Base-by-base conservation (phyloP, 2,888 invertebrate species). In the Smittia sp. region DNA sequence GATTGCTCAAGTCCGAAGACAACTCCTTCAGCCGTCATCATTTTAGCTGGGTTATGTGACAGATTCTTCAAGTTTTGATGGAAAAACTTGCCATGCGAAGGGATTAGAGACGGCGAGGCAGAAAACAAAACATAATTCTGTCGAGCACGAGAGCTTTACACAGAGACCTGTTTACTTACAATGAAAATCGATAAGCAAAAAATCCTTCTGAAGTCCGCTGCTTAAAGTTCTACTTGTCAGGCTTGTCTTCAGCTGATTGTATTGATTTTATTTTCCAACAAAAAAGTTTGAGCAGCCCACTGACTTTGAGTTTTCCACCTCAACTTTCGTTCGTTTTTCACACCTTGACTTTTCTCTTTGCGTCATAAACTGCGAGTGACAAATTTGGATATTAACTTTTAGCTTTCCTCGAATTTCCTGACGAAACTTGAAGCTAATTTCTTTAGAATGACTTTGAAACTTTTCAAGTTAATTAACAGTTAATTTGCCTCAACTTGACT, bases 101-200 rank as follows among this genome's bases (percentile, higher is more conserved):
- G 58, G 20, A 58, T 22, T 32, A n/a, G 3, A 32, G 32, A 32
- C 3, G 32, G 32, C 32, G 32, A 32, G 9, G 32, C 32, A 32
- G 32, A 32, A 58, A 58, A 32, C 32, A 9, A 32, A 32, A n/a
- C n/a, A n/a, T n/a, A 32, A 32, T 32, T 32, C 4, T 32, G 4
- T 32, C 32, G 4, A 3, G 3, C 32, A 32, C 32, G 32, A 32
- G 32, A 32, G 32, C 32, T 32, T 6, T 6, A 32, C 32, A 32
- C 9, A 32, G 27, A 63, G 27, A 9, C 15, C 18, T 27, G 15
- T 63, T 27, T 63, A 63, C 27, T 63, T 27, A 63, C 63, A 11
- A 63, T 25, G 25, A 63, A 63, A 63, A 63, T 63, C 63, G 63
- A 63, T 63, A 63, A 54, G 63, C 27, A 25, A 63, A 63, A 22